These are phyloP conservation scores for Pseudomugil gertrudae DNA, from an alignment of 2,797 vertebrate genomes.

Conservation along the genomic window DNA sequence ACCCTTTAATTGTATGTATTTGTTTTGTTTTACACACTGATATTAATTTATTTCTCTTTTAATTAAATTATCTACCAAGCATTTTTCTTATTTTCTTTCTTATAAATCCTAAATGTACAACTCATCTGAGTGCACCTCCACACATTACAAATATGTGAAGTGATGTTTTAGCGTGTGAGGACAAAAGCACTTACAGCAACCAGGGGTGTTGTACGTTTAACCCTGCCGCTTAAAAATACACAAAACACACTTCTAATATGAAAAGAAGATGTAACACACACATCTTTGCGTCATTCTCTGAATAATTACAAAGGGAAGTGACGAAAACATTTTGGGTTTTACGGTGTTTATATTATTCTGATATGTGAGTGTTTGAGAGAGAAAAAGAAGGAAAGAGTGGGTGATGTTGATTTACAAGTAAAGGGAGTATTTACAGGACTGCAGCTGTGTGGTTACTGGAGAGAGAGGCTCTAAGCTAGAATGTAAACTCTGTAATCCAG, in stretches of 20 bases:
- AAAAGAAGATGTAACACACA: slow-evolving; percentile 13
- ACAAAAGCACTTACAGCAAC: slow-evolving; percentile 20
- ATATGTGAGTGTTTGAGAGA: slow-evolving; percentile 13
- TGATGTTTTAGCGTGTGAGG: not conserved
- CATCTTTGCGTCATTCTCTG: slow-evolving; percentile 42
- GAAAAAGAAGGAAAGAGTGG: slow-evolving; percentile 33
- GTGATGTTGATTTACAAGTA: slow-evolving; percentile 40
- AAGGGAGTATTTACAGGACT: slow-evolving; percentile 64
- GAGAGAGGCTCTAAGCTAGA: slow-evolving; percentile 20
- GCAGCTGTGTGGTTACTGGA: slow-evolving; percentile 64
- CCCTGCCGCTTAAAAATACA: slow-evolving; percentile 36
- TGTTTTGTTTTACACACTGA: not conserved
- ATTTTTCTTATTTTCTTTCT: not conserved
- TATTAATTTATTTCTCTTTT: not conserved
- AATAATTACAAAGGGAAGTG: slow-evolving; percentile 4
- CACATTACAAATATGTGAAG: not conserved
- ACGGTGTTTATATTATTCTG: slow-evolving; percentile 62
- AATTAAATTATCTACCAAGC: not conserved
- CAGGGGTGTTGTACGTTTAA: not conserved
- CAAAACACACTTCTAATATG: slow-evolving; percentile 47
- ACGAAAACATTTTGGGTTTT: slow-evolving; percentile 23
- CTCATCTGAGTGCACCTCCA: not conserved
- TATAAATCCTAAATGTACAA: not conserved
- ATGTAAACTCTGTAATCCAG: slow-evolving; percentile 15
- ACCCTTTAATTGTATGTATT: not conserved